phyloP scores from a whole-genome alignment of 1,140 invertebrate species.

The Drosophila parabipectinata region DNA sequence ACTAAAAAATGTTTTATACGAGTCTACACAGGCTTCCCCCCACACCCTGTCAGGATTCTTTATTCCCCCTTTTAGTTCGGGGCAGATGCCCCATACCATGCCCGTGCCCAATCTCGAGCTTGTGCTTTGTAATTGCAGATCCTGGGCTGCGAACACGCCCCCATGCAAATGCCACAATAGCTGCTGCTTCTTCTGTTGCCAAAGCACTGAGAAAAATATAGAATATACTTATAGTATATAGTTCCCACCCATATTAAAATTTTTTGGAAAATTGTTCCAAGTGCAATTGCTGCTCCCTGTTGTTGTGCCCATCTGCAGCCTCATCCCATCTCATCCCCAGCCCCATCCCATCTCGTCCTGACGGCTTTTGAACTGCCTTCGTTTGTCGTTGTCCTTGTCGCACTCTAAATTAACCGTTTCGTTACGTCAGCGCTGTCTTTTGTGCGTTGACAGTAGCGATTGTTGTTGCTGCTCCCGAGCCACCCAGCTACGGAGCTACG shows the following conservation, averaged over 20 bases:
- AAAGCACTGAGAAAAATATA: slow-evolving; percentile 4
- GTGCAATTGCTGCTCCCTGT: slow-evolving; percentile 30
- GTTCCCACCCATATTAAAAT: not conserved
- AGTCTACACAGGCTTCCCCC: slow-evolving; percentile 22
- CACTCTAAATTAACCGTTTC: slow-evolving; percentile 80
- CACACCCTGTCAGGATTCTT: not conserved
- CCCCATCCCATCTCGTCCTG: slow-evolving; percentile 44
- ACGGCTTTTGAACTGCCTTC: slow-evolving; percentile 63
- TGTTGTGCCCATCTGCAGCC: slow-evolving; percentile 49
- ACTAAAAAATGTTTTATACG: slow-evolving; percentile 77
- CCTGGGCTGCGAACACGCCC: slow-evolving; percentile 63
- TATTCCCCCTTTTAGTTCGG: not conserved
- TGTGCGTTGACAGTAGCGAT: slow-evolving; percentile 68
- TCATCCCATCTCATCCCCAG: slow-evolving; percentile 42
- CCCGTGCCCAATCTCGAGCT: slow-evolving; percentile 22
- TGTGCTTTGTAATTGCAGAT: slow-evolving; percentile 72
- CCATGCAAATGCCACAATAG: slow-evolving; percentile 69
- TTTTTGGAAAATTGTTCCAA: slow-evolving; percentile 13
- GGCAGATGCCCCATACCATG: not conserved
- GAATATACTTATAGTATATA: too few relatives aligned
- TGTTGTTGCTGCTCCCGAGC: slow-evolving; percentile 26
- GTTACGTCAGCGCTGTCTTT: slow-evolving; percentile 74
- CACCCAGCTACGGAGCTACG: slow-evolving; percentile 11
- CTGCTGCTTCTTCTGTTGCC: slow-evolving; percentile 15
- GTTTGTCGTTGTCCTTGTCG: slow-evolving; percentile 58